phyloP scores from a whole-genome alignment of 2,888 invertebrate genomes.

The Hypsopygia costalis region DNA sequence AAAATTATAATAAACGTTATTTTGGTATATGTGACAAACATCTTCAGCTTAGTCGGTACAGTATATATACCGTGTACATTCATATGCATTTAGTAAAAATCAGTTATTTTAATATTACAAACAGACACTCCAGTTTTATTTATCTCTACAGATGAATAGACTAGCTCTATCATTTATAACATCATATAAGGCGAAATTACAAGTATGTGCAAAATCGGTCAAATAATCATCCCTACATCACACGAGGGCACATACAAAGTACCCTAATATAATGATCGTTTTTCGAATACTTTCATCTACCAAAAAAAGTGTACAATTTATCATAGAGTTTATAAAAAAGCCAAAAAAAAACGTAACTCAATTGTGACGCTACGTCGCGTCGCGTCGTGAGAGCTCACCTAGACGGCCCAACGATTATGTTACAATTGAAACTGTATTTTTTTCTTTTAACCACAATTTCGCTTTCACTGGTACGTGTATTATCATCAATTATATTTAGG shows the following conservation, averaged over 20 bases:
- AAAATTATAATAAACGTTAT: too few species aligned
- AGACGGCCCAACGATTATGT: constrained; percentile 23
- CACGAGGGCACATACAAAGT: constrained; percentile 25
- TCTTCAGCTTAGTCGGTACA: too few species aligned
- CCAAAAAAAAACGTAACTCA: constrained; percentile 61
- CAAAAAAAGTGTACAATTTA: constrained; percentile 40
- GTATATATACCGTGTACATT: too few species aligned
- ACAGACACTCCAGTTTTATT: too few species aligned
- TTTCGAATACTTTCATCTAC: constrained; percentile 62
- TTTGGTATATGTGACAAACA: too few species aligned
- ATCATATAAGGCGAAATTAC: too few species aligned
- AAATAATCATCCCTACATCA: too few species aligned
- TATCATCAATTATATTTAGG: constrained; percentile 18
- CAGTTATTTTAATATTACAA: too few species aligned
- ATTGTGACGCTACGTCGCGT: constrained; percentile 57
- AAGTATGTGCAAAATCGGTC: too few species aligned
- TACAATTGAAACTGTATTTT: constrained; percentile 24
- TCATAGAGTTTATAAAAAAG: constrained; percentile 31
- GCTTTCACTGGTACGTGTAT: constrained; percentile 62
- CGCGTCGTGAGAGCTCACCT: constrained; percentile 28
- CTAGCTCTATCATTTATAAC: too few species aligned
- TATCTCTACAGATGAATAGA: too few species aligned
- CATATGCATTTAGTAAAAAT: too few species aligned
- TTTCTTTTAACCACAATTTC: constrained; percentile 36
- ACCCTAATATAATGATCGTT: constrained; percentile 50